Base-by-base conservation (phyloP, 2,113 vertebrate species). In the Calyptomena viridis region DNA sequence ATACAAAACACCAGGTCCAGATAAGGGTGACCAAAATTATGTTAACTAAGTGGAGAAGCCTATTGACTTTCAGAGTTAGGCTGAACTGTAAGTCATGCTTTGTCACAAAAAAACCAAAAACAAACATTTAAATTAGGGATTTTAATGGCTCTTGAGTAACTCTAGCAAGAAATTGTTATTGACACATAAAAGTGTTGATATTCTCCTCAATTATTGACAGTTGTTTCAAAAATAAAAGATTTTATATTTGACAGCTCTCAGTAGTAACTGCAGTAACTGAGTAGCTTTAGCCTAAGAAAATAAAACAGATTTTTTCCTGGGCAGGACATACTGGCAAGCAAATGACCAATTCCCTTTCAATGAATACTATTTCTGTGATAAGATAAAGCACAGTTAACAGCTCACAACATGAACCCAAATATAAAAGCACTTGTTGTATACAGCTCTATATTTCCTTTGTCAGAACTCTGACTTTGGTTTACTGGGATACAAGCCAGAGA, bases 71-170 rank as follows among this genome's bases (percentile, higher is more conserved):
- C 25, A 49, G 56, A 35, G 13, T 49, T 33, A 84, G 9, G 5
- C 24, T 76, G n/a, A 58, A 62, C 5, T 23, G 1, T 55, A 69
- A 71, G 58, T 28, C 9, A 13, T 40, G 8, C 7, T 72, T 87
- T 47, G 7, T 73, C 5, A 88, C n/a, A 7, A 27, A 40, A 63
- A 63, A 22, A 14, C 0, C 0, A 6, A 63, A 63, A 22, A 14
- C 0, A 0, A 6, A 27, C 5, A 18, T 8, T 69, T 46, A 44
- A 60, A 8, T 78, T 46, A 60, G 7, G 1, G 1, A 39, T 75
- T 75, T 91, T 28, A 82, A 10, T 39, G 4, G 4, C 42, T 73
- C 16, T 47, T 59, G 22, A 7, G 11, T n/a, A 78, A 81, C 5
- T 62, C 23, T 56, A 19, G 6, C 8, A 84, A 68, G 19, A 33